Base-by-base conservation (phyloP, 2,113 vertebrate species). In the Pelusios castaneus region DNA sequence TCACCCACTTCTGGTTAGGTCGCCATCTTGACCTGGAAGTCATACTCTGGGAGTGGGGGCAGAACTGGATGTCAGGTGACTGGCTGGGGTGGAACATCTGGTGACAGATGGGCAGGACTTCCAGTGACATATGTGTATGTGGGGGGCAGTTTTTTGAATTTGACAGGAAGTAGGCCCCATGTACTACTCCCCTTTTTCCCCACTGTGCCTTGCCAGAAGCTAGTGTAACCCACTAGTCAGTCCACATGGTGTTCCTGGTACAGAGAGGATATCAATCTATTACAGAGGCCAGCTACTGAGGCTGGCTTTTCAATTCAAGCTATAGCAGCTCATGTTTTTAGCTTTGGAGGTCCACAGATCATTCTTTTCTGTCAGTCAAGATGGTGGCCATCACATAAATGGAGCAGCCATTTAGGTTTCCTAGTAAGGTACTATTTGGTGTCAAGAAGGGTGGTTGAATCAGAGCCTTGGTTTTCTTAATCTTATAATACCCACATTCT, bases 291-390 rank as follows among this genome's bases (percentile, higher is more conserved):
- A 73, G 2, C 17, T 63, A 11, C 1, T 70, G 29, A 85, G 82
- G 63, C 86, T 86, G 2, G 38, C 10, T 88, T 91, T 81, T 60
- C 79, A 9, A 43, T 41, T 88, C 7, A 67, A 87, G 10, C 17
- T 0, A 0, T 2, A 11, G 17, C 5, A 5, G 29, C 47, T 90
- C 78, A 75, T 73, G 43, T 70, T 83, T 82, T 45, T 31, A 77
- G 19, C 41, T 90, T 34, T 85, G 38, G 51, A 43, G 31, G 49
- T 83, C 43, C 24, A 82, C 21, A 47, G 43, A 43, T 0, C 0
- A 45, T 19, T 43, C 25, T 16, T 25, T 70, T 8, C n/a, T 91
- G 27, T 47, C 87, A 51, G 27, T 47, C 87, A 45, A 8, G 5
- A 49, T 38, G 6, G 13, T 84, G 43, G 14, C 52, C 75, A 25